A percentile compares a stretch with the other conserved stretches of the same genome.
These are phyloP conservation scores for Burhinus bistriatus DNA, from an alignment of 2,113 vertebrate genomes.

Conservation along the genomic window DNA sequence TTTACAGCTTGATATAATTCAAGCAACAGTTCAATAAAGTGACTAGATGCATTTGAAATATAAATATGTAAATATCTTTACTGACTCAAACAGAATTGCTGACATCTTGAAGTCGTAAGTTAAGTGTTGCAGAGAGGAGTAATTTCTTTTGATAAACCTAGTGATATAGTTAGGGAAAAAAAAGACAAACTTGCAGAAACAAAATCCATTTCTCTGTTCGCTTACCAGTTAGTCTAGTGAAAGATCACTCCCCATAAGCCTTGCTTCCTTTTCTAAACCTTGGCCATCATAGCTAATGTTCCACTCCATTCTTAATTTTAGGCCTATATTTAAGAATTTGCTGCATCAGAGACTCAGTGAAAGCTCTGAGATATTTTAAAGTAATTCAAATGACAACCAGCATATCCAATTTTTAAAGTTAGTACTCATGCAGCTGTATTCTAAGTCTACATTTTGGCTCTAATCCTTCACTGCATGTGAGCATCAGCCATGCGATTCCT, in stretches of 20 bases:
- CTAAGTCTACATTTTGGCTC: not conserved
- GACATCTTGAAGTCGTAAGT: not conserved
- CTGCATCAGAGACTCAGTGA: not conserved
- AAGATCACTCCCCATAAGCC: not conserved
- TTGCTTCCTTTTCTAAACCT: not conserved
- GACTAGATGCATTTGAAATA: not conserved
- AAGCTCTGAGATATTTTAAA: not conserved
- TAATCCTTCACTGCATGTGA: not conserved
- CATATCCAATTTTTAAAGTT: not conserved
- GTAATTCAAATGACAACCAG: not conserved
- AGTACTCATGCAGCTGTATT: not conserved
- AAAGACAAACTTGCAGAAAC: not conserved
- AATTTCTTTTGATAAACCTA: not conserved
- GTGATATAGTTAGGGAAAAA: not conserved
- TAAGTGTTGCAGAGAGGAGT: not conserved
- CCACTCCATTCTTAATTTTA: not conserved
- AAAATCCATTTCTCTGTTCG: not conserved
- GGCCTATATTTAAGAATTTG: not conserved
- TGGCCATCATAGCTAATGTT: not conserved
- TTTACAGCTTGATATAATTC: not conserved
- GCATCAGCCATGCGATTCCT: not conserved
- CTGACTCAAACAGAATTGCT: not conserved
- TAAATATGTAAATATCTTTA: not conserved
- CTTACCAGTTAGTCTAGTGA: not conserved
- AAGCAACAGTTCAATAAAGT: not conserved